Conservation (phyloP, 2,113 vertebrate genomes). For the Microtus ochrogaster region DNA sequence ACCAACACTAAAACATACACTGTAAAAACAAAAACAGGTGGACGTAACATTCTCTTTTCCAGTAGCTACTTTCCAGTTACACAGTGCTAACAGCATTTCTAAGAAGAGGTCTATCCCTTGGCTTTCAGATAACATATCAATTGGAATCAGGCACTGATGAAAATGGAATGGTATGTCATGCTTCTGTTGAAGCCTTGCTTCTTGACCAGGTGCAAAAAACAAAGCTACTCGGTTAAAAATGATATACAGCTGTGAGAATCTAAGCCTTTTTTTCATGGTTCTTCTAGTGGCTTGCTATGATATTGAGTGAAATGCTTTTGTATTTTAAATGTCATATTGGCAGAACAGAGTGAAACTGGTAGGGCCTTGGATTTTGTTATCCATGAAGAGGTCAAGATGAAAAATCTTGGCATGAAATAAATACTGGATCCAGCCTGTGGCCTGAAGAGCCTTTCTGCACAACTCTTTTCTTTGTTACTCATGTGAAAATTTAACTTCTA, state of each 20-base stretch:
- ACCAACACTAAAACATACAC: background rate
- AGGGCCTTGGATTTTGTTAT: background rate
- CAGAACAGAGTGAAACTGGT: background rate
- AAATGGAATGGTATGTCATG: background rate
- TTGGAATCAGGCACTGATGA: slow-evolving; percentile 35
- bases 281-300: background rate
- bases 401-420: slow-evolving; percentile 1
- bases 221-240: background rate
- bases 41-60: background rate
- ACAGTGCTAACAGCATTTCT: slow-evolving; percentile 6
- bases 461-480: background rate
- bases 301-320: background rate
- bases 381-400: slow-evolving; percentile 22
- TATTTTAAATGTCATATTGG: background rate
- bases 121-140: background rate
- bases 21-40: background rate
- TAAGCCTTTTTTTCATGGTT: slow-evolving; percentile 10
- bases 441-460: background rate
- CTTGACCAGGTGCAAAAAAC: background rate
- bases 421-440: background rate
- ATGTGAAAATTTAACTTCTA: background rate
- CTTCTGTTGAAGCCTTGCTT: background rate
- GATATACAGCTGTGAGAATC: background rate
- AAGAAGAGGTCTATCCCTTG: slow-evolving; percentile 26
- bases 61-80: slow-evolving; percentile 24